Conservation (phyloP, 2,797 vertebrate genomes). For the Hipposideros larvatus region DNA sequence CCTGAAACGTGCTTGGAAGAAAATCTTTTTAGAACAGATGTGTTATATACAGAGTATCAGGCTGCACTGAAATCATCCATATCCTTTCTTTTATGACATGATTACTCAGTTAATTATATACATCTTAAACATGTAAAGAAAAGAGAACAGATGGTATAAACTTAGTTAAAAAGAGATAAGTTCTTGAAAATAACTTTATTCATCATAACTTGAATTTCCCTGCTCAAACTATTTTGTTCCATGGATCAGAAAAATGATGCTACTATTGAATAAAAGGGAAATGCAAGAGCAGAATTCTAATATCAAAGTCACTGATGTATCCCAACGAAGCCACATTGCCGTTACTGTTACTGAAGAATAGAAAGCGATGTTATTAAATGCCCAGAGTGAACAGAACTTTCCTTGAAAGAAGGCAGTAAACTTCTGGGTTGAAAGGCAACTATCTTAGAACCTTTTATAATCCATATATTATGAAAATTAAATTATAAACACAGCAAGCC, state of each 20-base stretch:
- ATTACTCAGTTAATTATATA: conserved; percentile 77
- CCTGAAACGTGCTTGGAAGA: conserved; percentile 64
- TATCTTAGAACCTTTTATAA: neutral
- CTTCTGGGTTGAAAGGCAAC: neutral
- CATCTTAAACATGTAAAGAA: conserved; percentile 70
- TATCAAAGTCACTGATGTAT: neutral
- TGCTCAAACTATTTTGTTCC: conserved; percentile 49
- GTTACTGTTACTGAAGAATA: neutral
- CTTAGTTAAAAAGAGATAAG: conserved; percentile 66
- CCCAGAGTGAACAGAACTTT: neutral
- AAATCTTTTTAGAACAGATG: conserved; percentile 68
- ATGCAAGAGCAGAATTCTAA: conserved; percentile 40
- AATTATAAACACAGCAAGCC: neutral
- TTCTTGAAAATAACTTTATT: conserved; percentile 55
- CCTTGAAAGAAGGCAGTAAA: neutral
- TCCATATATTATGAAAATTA: neutral
- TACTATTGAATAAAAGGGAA: neutral
- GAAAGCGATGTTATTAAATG: neutral
- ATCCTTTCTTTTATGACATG: conserved; percentile 72
- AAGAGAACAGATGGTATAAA: conserved; percentile 75
- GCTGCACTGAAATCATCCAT: conserved; percentile 72
- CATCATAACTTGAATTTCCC: conserved; percentile 46
- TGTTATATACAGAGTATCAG: conserved; percentile 51
- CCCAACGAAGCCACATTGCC: neutral
- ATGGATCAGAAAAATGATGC: conserved; percentile 39